These are phyloP conservation scores for Onychomys torridus DNA, from an alignment of 2,797 vertebrate genomes.

Conservation along the genomic window DNA sequence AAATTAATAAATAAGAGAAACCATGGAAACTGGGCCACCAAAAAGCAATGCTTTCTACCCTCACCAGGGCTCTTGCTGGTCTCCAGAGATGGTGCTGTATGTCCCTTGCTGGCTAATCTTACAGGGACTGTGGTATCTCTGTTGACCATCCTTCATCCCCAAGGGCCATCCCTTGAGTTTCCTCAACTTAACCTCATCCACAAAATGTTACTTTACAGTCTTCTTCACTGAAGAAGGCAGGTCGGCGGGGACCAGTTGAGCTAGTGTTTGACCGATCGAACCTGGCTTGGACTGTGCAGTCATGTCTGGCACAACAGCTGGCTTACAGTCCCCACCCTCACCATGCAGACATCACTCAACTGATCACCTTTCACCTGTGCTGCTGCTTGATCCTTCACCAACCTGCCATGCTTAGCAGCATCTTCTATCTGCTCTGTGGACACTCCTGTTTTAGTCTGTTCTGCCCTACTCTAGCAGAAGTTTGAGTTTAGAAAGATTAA, in stretches of 20 bases:
- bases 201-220: not conserved
- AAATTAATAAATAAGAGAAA: conserved; percentile 66
- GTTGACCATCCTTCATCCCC: conserved; percentile 48
- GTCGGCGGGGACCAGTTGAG: not conserved
- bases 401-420: not conserved
- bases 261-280: not conserved
- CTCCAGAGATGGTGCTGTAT: conserved; percentile 58
- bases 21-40: conserved; percentile 73
- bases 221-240: not conserved
- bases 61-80: conserved; percentile 62
- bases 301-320: too few relatives aligned
- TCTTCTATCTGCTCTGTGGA: not conserved
- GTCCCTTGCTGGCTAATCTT: conserved; percentile 65
- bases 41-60: conserved; percentile 71
- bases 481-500: not conserved
- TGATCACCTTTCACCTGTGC: not conserved
- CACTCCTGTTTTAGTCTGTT: not conserved
- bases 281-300: not conserved
- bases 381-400: not conserved
- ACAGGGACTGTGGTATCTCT: not conserved
- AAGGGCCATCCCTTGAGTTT: conserved; percentile 45
- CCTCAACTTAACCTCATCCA: conserved; percentile 49
- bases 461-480: not conserved
- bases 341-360: not conserved
- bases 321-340: not conserved